A percentile compares a stretch with the other conserved stretches of the same genome.
Conservation (phyloP, 1,140 invertebrate species). For the Apis laboriosa region DNA sequence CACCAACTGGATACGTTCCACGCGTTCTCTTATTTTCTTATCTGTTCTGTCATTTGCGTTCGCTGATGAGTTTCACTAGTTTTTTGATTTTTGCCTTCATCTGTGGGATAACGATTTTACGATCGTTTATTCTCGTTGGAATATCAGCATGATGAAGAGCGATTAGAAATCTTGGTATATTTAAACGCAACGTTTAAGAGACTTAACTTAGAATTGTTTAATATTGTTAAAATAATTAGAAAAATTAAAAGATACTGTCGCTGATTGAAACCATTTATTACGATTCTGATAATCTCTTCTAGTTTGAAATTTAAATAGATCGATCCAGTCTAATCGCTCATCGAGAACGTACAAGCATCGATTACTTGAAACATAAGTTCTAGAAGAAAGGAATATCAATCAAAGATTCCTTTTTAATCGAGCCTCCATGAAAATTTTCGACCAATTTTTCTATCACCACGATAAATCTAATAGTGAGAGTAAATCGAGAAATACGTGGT, state of each 20-base stretch:
- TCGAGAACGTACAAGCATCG: background rate
- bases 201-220: no score
- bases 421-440: background rate
- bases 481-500: background rate
- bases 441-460: background rate
- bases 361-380: background rate
- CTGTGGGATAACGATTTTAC: background rate
- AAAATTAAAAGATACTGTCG: no score
- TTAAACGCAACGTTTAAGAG: no score
- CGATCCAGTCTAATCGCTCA: background rate
- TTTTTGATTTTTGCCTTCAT: slow-evolving; percentile 1
- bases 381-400: slow-evolving; percentile 5
- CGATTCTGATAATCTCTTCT: background rate
- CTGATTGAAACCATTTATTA: background rate
- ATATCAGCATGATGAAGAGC: background rate
- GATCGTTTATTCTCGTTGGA: background rate
- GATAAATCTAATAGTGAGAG: background rate
- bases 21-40: background rate
- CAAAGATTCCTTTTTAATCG: background rate
- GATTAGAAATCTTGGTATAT: background rate
- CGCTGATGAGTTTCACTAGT: no score
- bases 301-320: background rate
- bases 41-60: background rate
- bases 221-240: no score
- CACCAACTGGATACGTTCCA: background rate